phyloP scores from a whole-genome alignment of 1,140 invertebrate genomes.

The Drosophila funebris region DNA sequence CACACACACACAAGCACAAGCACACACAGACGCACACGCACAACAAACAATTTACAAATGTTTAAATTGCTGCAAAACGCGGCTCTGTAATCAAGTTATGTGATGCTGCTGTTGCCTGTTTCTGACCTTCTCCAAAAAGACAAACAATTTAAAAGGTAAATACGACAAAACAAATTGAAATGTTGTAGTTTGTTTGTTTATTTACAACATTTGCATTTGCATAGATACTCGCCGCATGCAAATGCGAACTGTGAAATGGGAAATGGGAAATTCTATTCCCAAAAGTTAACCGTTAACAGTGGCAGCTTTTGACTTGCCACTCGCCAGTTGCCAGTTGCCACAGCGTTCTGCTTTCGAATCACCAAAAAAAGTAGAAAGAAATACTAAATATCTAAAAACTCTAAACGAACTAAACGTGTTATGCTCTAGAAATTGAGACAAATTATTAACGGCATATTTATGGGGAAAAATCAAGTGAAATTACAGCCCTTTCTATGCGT shows the following conservation, averaged over 20 bases:
- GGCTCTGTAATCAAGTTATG: slow-evolving; percentile 15
- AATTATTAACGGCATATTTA: slow-evolving; percentile 74
- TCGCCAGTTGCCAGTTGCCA: too few relatives aligned
- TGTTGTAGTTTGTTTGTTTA: slow-evolving; percentile 21
- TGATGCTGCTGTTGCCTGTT: not conserved
- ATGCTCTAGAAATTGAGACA: slow-evolving; percentile 73
- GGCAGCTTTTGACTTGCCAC: slow-evolving; percentile 10
- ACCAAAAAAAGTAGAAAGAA: slow-evolving; percentile 21
- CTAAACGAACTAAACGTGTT: slow-evolving; percentile 37
- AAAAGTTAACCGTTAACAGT: not conserved
- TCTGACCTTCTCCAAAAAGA: slow-evolving; percentile 8
- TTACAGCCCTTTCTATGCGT: slow-evolving; percentile 59
- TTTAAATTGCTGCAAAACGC: slow-evolving; percentile 7
- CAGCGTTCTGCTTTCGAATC: slow-evolving; percentile 48
- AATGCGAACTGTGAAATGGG: not conserved
- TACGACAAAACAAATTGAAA: slow-evolving; percentile 24
- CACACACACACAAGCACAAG: not conserved
- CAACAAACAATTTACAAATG: slow-evolving; percentile 2
- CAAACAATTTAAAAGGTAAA: slow-evolving; percentile 22
- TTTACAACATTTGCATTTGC: slow-evolving; percentile 21
- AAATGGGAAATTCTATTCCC: slow-evolving; percentile 2
- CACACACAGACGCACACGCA: not conserved
- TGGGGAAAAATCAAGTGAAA: slow-evolving; percentile 59
- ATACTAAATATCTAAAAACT: not conserved
- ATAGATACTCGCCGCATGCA: slow-evolving; percentile 39